A percentile compares a stretch with the other conserved stretches of the same genome.
Evolutionary conservation across 1,140 invertebrate species (phyloP).

Genomic region (Thaumetopoea pityocampa): DNA sequence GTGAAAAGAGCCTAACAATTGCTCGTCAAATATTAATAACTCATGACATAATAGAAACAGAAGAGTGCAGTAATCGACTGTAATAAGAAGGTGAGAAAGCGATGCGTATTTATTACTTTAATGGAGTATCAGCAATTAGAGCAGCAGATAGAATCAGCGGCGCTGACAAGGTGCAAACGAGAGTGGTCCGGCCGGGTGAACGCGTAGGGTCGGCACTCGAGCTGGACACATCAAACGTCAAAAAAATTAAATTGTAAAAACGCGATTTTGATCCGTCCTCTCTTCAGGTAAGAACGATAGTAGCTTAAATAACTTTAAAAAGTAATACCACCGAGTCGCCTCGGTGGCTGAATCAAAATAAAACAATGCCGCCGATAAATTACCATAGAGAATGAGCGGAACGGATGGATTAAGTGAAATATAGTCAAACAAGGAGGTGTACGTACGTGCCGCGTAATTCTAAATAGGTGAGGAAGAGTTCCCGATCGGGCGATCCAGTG

Average conservation of each 20-base stretch:
- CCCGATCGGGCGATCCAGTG: conserved; percentile 24
- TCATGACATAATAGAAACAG: conserved; percentile 44
- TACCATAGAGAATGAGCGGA: conserved; percentile 68
- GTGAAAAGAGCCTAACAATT: conserved; percentile 26
- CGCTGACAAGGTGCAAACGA: conserved; percentile 73
- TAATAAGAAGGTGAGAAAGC: conserved; percentile 51
- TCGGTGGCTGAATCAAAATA: conserved; percentile 44
- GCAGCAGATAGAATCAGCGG: conserved; percentile 60
- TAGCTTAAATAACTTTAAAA: conserved; percentile 10
- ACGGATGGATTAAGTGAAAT: conserved; percentile 62
- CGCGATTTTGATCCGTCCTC: conserved; percentile 12
- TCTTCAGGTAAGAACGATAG: conserved; percentile 12
- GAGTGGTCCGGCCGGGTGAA: conserved; percentile 61
- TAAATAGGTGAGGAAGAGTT: conserved; percentile 30
- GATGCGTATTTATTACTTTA: conserved; percentile 64
- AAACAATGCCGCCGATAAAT: conserved; percentile 66
- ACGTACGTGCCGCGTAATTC: conserved; percentile 39
- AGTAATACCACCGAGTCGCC: conserved; percentile 14
- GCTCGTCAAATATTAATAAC: conserved; percentile 41
- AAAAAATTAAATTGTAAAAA: conserved; percentile 13
- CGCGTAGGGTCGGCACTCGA: conserved; percentile 30
- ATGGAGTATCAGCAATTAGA: conserved; percentile 73
- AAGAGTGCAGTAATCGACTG: conserved; percentile 42
- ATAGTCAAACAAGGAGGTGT: conserved; percentile 51
- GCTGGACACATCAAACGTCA: conserved; percentile 17